Evolutionary conservation across 37 sponge, comb jelly and placozoan genomes (phyloP), one percentile per base, ranked within the genome.

Genomic region (Hormiphora californensis): DNA sequence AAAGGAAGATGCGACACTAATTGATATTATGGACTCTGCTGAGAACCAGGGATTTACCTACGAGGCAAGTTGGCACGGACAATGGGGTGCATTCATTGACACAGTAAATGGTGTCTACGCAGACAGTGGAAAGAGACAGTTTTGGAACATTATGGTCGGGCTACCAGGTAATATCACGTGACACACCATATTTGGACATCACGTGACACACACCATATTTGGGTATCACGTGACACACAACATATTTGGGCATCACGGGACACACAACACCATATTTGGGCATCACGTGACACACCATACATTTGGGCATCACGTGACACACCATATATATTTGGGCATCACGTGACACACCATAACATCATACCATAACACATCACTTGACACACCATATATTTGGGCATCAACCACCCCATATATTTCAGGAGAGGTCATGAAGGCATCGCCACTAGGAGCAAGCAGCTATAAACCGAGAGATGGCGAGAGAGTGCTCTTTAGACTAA

Each of bases 401-500:
- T n/a, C n/a, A n/a, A n/a, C n/a, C n/a, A n/a, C n/a, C n/a, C n/a
- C n/a, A n/a, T n/a, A 49, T 49, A 9, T 49, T 21, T 4, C 61
- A 57, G 61, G 67, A 28, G 67, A 39, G 12, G 31, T 38, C 67
- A 65, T 65, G 67, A 65, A 65, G 17, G 38, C 67, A 31, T 36
- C 67, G 11, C 67, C 32, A 39, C 35, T 65, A 36, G 67, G 67
- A 65, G 67, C 67, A 1, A 65, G 67, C 28, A 65, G 67, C 35
- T 65, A 65, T 19, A 19, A 36, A 4, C 67, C 67, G 32, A 39
- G 15, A 4, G 36, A 65, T 17, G 5, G 35, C 17, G 67, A 65
- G 67, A 65, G 17, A 65, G 67, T 65, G 7, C 67, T 65, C 5
- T 65, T 65, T 33, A 65, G 67, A 65, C 67, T 65, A 9, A 39